phyloP scores from a whole-genome alignment of 2,797 vertebrate genomes.

The Chromobotia macracanthus region DNA sequence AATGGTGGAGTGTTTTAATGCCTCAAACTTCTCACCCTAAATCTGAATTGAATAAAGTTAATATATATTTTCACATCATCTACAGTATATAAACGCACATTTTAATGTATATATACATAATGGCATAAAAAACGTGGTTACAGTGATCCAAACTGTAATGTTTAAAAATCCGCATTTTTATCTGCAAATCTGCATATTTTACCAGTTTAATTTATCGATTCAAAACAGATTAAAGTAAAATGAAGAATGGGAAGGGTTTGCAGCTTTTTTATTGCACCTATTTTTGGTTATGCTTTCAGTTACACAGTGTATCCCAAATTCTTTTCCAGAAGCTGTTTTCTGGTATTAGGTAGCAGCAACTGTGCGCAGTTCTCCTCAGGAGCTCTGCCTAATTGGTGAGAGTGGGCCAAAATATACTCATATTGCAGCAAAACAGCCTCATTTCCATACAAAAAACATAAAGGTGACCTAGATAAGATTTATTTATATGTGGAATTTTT shows the following conservation, averaged over 20 bases:
- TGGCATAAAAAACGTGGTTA: not conserved
- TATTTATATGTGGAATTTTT: conserved; percentile 42
- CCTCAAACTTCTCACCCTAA: not conserved
- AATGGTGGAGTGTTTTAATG: not conserved
- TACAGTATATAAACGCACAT: not conserved
- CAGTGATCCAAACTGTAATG: not conserved
- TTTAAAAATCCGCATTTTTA: not conserved
- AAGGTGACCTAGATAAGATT: conserved; percentile 73
- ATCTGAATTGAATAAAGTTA: not conserved
- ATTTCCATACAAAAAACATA: conserved; percentile 81
- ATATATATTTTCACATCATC: not conserved
- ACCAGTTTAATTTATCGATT: not conserved
- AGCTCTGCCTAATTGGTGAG: conserved; percentile 80
- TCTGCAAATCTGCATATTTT: no score
- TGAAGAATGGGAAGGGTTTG: not conserved
- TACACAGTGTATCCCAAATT: conserved; percentile 20
- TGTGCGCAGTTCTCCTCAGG: conserved; percentile 74
- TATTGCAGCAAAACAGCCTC: conserved; percentile 76
- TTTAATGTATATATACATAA: no score
- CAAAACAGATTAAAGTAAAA: not conserved
- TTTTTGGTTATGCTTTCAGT: conserved; percentile 17
- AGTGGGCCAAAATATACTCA: conserved; percentile 78
- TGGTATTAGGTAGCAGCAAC: conserved; percentile 54
- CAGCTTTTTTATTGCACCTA: not conserved
- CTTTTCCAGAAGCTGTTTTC: conserved; percentile 18